A percentile compares a stretch with the other conserved stretches of the same genome.
Conservation (phyloP, 2,888 invertebrate species). For the Nasonovia ribisnigri region DNA sequence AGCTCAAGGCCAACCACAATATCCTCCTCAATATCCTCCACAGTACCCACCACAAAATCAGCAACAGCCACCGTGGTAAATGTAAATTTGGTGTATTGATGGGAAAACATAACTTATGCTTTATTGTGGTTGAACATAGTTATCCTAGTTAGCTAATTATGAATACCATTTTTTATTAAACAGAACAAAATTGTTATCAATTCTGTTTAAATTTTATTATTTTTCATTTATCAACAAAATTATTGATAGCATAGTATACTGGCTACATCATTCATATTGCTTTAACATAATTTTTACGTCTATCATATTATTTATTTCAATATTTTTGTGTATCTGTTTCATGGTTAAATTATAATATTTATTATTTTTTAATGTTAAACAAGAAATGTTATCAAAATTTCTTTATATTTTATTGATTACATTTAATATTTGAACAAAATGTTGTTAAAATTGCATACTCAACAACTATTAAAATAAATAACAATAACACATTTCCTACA, state of each 20-base stretch:
- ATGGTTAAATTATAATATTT: background rate
- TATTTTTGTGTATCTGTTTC: background rate
- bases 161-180: conserved; percentile 39
- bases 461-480: background rate
- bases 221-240: conserved; percentile 13
- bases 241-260: background rate
- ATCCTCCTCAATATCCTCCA: conserved; percentile 65
- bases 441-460: background rate
- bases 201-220: background rate
- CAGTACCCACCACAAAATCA: conserved; percentile 65
- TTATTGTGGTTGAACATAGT: conserved; percentile 8
- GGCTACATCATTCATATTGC: background rate
- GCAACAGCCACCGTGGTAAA: conserved; percentile 63
- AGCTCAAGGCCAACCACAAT: conserved; percentile 65
- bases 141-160: conserved; percentile 21
- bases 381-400: background rate
- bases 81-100: background rate
- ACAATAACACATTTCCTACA: background rate
- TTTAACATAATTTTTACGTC: background rate
- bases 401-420: background rate
- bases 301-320: background rate
- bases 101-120: background rate
- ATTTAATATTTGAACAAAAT: background rate
- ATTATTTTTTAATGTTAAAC: background rate
- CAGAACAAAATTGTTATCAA: conserved; percentile 15